Evolutionary conservation across 2,888 invertebrate genomes (phyloP), one percentile per base, ranked within the genome.

Genomic region (Hydroisotoma schaefferi): DNA sequence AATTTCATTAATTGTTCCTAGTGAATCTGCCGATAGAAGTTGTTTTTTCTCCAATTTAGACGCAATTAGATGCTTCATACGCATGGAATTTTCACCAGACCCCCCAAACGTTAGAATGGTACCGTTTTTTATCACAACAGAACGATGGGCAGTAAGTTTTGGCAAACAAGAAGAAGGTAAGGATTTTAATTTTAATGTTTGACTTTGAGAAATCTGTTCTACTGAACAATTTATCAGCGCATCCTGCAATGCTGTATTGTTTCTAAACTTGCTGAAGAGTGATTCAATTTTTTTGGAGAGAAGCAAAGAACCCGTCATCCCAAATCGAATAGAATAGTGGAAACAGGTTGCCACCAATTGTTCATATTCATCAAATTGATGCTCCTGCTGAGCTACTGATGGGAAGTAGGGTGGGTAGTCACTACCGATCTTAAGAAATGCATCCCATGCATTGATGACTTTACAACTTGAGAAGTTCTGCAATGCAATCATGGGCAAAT

Each of bases 291-390:
- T 33, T 23, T 25, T 44, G 1, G 22, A 51, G 2, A 33, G 28
- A 22, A 48, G 18, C 40, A 62, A 18, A 22, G 29, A 22, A 18
- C 70, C 70, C n/a, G 57, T 63, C 15, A 53, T 44, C 10, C 65
- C 71, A 10, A 71, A 53, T 49, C 71, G 51, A 0, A 71, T 61
- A 25, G 69, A 61, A 25, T 71, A 71, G 55, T 71, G 71, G 8
- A 69, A 55, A 60, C 69, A 67, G 2, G 71, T 71, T 8, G 63
- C 69, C 28, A 71, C 47, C 0, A 71, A 54, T 33, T 67, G 67
- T 52, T 69, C 68, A 26, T 69, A 71, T 46, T 71, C 71, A 49
- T 71, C 71, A 55, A 71, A 71, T 44, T 68, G 69, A 12, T 67
- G 63, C 2, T 55, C 48, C 5, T 49, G 20, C 29, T 51, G 49